Conservation (phyloP, 2,888 invertebrate genomes). For the Lycia hirtaria region DNA sequence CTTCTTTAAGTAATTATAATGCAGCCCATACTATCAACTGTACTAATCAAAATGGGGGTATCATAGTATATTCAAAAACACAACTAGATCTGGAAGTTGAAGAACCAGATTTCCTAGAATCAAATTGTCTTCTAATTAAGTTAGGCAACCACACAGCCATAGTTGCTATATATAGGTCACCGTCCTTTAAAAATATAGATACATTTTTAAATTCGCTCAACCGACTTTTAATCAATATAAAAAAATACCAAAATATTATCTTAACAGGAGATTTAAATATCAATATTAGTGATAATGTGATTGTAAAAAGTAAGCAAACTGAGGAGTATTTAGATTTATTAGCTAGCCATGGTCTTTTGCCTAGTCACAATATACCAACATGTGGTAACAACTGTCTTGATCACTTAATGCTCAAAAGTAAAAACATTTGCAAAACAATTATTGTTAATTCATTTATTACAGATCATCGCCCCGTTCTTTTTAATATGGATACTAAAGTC, state of each 20-base stretch:
- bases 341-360: constrained; percentile 23
- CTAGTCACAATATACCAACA: constrained; percentile 30
- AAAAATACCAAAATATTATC: background rate
- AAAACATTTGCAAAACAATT: constrained; percentile 1
- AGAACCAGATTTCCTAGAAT: background rate
- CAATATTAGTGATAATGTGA: constrained; percentile 14
- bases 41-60: constrained; percentile 14
- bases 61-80: constrained; percentile 5
- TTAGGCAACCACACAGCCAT: background rate
- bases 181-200: constrained; percentile 5
- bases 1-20: background rate
- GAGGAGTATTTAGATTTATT: constrained; percentile 27
- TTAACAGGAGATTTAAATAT: constrained; percentile 35
- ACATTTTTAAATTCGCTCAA: constrained; percentile 5
- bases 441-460: constrained; percentile 17
- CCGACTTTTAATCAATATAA: background rate
- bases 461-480: background rate
- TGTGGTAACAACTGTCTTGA: background rate
- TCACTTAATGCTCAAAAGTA: constrained; percentile 9
- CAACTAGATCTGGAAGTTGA: background rate
- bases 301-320: background rate
- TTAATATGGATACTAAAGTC: background rate
- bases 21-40: background rate
- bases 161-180: constrained; percentile 13
- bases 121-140: constrained; percentile 10